Conservation (phyloP, 2,113 vertebrate species). For the Atrichornis clamosus region DNA sequence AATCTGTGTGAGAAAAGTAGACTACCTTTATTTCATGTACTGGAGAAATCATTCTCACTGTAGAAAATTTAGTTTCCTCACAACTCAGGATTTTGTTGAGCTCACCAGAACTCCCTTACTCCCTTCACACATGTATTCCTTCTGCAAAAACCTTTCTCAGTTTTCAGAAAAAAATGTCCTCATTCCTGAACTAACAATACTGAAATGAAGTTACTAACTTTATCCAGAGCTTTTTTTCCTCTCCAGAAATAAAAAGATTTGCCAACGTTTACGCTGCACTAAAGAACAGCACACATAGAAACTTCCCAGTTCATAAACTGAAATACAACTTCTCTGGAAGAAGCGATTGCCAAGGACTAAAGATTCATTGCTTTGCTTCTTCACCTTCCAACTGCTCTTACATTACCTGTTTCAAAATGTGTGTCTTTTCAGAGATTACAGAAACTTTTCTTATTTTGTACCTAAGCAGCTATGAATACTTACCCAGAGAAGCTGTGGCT, state of each 20-base stretch:
- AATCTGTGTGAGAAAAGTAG: fast-evolving
- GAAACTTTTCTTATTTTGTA: not conserved
- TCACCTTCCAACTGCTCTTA: not conserved
- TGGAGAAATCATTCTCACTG: not conserved
- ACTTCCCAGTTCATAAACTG: not conserved
- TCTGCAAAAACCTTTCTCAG: not conserved
- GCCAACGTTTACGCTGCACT: fast-evolving
- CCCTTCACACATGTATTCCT: not conserved
- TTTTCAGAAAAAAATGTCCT: not conserved
- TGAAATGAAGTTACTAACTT: not conserved
- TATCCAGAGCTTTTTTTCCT: not conserved
- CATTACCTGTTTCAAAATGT: fast-evolving
- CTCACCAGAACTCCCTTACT: not conserved
- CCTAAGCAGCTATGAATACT: not conserved
- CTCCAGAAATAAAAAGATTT: not conserved
- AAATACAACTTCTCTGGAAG: not conserved
- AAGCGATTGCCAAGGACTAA: fast-evolving
- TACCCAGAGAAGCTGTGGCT: not conserved
- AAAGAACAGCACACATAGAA: not conserved
- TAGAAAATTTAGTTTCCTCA: not conserved
- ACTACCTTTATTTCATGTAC: fast-evolving
- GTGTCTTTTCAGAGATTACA: not conserved
- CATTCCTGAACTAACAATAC: not conserved
- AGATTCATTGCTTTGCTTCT: not conserved
- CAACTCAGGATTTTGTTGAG: not conserved